phyloP scores from a whole-genome alignment of 2,113 vertebrate species.

The Eulacestoma nigropectus region DNA sequence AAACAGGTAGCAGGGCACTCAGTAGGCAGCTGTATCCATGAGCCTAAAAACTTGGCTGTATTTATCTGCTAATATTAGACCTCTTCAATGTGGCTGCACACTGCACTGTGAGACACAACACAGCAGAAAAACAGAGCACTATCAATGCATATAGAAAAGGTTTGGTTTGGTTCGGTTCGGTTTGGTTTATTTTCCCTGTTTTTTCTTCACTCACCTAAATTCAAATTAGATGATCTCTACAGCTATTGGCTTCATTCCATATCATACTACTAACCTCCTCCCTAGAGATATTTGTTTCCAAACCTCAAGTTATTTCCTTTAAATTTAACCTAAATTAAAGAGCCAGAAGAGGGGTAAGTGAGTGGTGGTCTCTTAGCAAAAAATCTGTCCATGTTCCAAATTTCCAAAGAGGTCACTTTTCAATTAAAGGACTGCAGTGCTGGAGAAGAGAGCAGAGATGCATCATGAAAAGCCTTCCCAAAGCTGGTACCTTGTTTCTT shows the following conservation, averaged over 20 bases:
- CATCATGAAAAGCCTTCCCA: not conserved
- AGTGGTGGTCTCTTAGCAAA: not conserved
- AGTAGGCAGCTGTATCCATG: not conserved
- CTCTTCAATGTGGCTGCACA: not conserved
- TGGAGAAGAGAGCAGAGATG: not conserved
- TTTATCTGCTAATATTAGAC: not conserved
- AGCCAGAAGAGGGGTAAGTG: not conserved
- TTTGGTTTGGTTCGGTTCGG: not conserved
- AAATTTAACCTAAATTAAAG: constrained; percentile 24
- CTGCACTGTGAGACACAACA: not conserved
- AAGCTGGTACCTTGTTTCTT: not conserved
- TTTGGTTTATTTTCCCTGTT: not conserved
- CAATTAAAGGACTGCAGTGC: not conserved
- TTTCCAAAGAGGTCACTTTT: not conserved
- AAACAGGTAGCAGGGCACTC: not conserved
- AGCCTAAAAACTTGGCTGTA: not conserved
- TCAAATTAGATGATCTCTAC: not conserved
- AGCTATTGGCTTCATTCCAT: constrained; percentile 8
- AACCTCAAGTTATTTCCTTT: constrained; percentile 39
- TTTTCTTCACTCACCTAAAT: not conserved
- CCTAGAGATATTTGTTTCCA: constrained; percentile 14
- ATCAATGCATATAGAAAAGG: not conserved
- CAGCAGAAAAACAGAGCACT: not conserved
- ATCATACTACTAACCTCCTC: not conserved
- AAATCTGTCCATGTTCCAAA: not conserved